Conservation (phyloP, 2,888 invertebrate genomes). For the Monochamus alternatus region DNA sequence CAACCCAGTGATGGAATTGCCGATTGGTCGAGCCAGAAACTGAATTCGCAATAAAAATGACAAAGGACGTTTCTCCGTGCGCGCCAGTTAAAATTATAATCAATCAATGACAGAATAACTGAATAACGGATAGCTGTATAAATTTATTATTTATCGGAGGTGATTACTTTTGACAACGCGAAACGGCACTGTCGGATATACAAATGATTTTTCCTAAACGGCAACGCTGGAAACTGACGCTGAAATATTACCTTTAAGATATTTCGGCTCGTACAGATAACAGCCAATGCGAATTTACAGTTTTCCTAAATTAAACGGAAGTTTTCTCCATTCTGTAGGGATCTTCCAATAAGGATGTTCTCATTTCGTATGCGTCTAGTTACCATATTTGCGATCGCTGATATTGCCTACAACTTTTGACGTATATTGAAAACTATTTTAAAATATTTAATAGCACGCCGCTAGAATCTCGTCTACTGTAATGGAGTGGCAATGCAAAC, state of each 20-base stretch:
- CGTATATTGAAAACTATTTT: no score
- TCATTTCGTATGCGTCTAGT: no score
- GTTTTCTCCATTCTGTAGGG: no score
- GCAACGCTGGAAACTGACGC: neutral
- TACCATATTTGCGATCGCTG: no score
- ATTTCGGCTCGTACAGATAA: neutral
- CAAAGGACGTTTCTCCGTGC: slow-evolving; percentile 24
- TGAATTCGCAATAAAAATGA: slow-evolving; percentile 21
- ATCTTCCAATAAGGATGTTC: no score
- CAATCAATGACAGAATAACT: slow-evolving; percentile 47
- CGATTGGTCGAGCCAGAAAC: neutral
- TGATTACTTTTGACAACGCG: slow-evolving; percentile 46
- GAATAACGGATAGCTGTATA: slow-evolving; percentile 45
- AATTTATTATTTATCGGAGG: slow-evolving; percentile 49
- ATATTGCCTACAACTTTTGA: no score
- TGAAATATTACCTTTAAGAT: slow-evolving; percentile 22
- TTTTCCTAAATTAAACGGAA: no score
- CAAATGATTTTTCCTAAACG: slow-evolving; percentile 33
- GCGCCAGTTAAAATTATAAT: slow-evolving; percentile 41
- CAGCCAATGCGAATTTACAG: neutral
- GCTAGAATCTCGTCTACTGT: no score
- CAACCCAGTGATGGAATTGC: neutral
- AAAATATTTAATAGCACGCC: no score
- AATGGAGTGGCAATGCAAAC: no score
- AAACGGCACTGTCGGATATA: slow-evolving; percentile 38